These are phyloP conservation scores for Chymomyza costata DNA, from an alignment of 1,140 invertebrate species.

Conservation along the genomic window DNA sequence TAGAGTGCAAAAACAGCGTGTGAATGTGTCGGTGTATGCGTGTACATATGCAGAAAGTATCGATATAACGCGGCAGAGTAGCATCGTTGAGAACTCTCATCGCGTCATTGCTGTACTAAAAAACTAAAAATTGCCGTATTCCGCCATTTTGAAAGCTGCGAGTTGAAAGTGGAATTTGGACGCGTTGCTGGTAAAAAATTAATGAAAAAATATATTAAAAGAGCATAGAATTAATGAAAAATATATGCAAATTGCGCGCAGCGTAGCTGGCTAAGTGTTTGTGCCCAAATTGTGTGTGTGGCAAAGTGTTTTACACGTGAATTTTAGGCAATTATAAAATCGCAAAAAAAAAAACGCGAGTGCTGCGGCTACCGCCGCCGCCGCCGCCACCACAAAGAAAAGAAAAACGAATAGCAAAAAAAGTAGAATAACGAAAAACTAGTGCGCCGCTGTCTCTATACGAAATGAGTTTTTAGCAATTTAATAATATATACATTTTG, in stretches of 20 bases:
- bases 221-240: conserved; percentile 52
- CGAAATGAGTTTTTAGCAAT: conserved; percentile 35
- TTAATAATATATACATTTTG: conserved; percentile 22
- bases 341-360: conserved; percentile 46
- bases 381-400: conserved; percentile 46
- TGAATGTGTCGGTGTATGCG: conserved; percentile 1
- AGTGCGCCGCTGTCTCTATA: conserved; percentile 44
- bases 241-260: conserved; percentile 27
- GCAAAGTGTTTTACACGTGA: conserved; percentile 55
- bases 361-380: conserved; percentile 40
- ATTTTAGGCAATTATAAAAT: conserved; percentile 57
- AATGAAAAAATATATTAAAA: conserved; percentile 55
- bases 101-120: conserved; percentile 75
- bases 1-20: too few species aligned
- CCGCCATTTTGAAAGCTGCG: conserved; percentile 75
- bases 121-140: conserved; percentile 71
- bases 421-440: conserved; percentile 38
- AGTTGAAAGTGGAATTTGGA: conserved; percentile 71
- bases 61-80: conserved; percentile 40
- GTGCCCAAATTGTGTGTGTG: conserved; percentile 48
- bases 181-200: conserved; percentile 71
- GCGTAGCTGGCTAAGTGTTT: conserved; percentile 27
- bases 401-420: conserved; percentile 41
- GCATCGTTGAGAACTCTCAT: conserved; percentile 52
- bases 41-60: conserved; percentile 14